These are phyloP conservation scores for Numenius arquata DNA, from an alignment of 2,113 vertebrate genomes.

Conservation along the genomic window DNA sequence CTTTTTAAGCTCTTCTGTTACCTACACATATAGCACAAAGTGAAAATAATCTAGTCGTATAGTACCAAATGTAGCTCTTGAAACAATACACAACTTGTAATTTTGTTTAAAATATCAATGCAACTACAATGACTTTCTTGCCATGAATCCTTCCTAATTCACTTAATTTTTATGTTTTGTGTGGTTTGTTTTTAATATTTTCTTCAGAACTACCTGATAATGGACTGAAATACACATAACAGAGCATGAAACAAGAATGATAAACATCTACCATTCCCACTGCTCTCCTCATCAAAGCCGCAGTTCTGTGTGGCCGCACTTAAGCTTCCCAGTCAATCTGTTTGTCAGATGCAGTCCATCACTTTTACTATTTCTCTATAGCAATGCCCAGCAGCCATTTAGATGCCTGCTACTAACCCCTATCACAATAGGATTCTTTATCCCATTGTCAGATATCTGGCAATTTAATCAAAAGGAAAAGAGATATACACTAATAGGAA, in stretches of 20 bases:
- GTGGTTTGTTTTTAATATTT: neutral
- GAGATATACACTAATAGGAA: neutral
- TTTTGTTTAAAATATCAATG: neutral
- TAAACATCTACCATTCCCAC: neutral
- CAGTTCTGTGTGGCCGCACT: neutral
- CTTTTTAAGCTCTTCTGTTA: neutral
- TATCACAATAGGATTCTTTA: neutral
- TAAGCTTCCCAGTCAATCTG: neutral
- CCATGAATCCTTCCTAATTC: neutral
- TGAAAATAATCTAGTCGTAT: neutral
- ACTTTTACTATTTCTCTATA: neutral
- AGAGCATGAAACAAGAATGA: neutral
- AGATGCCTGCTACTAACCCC: neutral
- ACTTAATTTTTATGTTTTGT: neutral
- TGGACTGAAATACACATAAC: neutral
- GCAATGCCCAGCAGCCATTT: neutral
- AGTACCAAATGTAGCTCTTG: neutral
- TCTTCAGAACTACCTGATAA: neutral
- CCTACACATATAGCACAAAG: neutral
- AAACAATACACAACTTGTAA: neutral
- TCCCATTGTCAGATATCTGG: neutral
- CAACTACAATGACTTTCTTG: neutral
- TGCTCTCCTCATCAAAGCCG: neutral
- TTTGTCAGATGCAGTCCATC: constrained; percentile 3
- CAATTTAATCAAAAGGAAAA: neutral